phyloP scores from a whole-genome alignment of 2,888 invertebrate genomes.

The Cristatella mucedo region DNA sequence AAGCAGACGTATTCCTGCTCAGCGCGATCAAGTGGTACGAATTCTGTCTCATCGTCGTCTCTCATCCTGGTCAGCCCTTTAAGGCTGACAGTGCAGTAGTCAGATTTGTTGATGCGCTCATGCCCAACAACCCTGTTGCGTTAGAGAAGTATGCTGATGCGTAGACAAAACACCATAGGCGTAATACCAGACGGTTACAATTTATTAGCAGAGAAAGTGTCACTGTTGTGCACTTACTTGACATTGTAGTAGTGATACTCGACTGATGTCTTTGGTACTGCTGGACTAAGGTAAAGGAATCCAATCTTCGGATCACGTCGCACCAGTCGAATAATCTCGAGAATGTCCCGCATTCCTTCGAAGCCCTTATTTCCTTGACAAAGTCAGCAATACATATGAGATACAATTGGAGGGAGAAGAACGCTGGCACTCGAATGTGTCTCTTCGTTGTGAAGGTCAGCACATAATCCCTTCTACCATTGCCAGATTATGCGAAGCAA shows the following conservation, averaged over 20 bases:
- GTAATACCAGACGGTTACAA: not conserved
- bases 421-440: no score
- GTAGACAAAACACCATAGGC: no score
- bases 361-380: constrained; percentile 13
- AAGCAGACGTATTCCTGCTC: constrained; percentile 67
- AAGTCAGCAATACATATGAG: constrained; percentile 3
- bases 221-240: constrained; percentile 23
- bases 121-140: constrained; percentile 62
- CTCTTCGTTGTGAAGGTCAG: no score
- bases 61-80: constrained; percentile 60
- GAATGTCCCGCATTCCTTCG: constrained; percentile 26
- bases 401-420: not conserved
- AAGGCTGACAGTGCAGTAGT: constrained; percentile 63
- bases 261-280: constrained; percentile 35
- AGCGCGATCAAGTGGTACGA: constrained; percentile 62
- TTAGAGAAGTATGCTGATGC: not conserved
- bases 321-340: constrained; percentile 26
- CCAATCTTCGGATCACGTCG: constrained; percentile 23
- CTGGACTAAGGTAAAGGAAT: constrained; percentile 56
- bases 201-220: not conserved
- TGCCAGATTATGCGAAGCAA: no score
- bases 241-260: constrained; percentile 39
- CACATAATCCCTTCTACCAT: no score
- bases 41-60: constrained; percentile 51
- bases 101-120: constrained; percentile 50